Conservation (phyloP, 2,113 vertebrate genomes). For the Cervus canadensis region DNA sequence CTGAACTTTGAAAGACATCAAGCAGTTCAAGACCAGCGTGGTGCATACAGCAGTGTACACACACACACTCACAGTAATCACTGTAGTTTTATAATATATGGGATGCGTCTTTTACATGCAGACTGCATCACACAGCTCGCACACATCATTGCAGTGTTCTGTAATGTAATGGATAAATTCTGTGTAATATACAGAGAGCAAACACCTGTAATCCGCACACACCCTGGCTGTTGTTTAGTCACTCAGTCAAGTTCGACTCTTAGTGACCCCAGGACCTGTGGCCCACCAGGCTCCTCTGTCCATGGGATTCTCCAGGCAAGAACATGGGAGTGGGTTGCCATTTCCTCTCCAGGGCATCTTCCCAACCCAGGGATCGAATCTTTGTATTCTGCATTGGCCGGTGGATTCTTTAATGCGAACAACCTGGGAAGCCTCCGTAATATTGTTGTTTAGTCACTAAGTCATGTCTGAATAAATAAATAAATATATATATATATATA, state of each 20-base stretch:
- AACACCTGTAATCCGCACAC: background rate
- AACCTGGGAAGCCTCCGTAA: background rate
- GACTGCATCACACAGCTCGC: background rate
- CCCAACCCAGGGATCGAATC: background rate
- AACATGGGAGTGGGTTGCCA: fast-evolving
- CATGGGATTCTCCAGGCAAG: background rate
- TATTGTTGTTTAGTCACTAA: background rate
- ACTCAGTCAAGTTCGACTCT: background rate
- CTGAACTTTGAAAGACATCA: background rate
- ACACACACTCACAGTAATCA: background rate
- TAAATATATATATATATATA: background rate
- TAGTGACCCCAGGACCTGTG: background rate
- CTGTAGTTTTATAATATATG: fast-evolving
- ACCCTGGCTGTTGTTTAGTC: fast-evolving
- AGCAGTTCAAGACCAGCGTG: fast-evolving
- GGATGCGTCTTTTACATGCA: background rate
- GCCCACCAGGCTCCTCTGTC: background rate
- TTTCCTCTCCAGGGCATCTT: background rate
- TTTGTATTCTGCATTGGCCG: background rate
- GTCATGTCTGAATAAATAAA: background rate
- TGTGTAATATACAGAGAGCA: fast-evolving
- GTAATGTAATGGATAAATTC: fast-evolving
- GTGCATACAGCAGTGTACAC: background rate
- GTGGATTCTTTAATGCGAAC: background rate
- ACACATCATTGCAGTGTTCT: fast-evolving